phyloP scores from a whole-genome alignment of 2,888 invertebrate genomes.

The Lasioglossum marginatum region DNA sequence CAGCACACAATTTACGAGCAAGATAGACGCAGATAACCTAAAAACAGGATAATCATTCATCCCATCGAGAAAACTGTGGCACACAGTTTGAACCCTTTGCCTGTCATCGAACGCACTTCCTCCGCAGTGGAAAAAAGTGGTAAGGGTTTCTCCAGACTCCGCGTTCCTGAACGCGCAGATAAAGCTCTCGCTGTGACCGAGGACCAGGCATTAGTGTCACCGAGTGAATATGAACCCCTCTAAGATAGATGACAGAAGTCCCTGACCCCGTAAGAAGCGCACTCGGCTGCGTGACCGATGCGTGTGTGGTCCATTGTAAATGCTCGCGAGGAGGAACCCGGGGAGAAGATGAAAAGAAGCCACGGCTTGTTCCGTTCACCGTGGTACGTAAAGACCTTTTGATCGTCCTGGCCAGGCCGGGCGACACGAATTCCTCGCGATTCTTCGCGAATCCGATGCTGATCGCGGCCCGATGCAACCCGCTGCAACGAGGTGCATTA shows the following conservation, averaged over 20 bases:
- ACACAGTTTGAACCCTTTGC: constrained; percentile 16
- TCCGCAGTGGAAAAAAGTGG: neutral
- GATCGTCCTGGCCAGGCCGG: constrained; percentile 52
- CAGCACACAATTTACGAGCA: constrained; percentile 15
- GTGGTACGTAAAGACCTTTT: constrained; percentile 70
- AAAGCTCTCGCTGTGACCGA: constrained; percentile 63
- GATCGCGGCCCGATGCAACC: constrained; percentile 23
- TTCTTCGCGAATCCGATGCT: constrained; percentile 35
- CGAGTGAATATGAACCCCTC: constrained; percentile 77
- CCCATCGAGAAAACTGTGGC: neutral
- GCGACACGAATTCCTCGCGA: constrained; percentile 66
- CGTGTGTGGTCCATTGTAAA: constrained; percentile 80
- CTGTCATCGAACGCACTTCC: constrained; percentile 40
- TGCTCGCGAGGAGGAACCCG: constrained; percentile 56
- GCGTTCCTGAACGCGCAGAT: constrained; percentile 54
- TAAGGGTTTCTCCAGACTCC: no score
- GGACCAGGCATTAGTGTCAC: constrained; percentile 78
- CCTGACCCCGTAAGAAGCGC: constrained; percentile 71
- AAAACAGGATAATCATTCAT: neutral
- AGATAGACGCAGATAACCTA: constrained; percentile 1
- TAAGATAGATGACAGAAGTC: constrained; percentile 80
- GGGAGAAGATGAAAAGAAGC: constrained; percentile 63
- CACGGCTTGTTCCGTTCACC: constrained; percentile 62
- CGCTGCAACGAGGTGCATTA: neutral
- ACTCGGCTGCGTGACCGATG: constrained; percentile 66